Conservation (phyloP, 2,888 invertebrate species). For the Corbicula japonica region DNA sequence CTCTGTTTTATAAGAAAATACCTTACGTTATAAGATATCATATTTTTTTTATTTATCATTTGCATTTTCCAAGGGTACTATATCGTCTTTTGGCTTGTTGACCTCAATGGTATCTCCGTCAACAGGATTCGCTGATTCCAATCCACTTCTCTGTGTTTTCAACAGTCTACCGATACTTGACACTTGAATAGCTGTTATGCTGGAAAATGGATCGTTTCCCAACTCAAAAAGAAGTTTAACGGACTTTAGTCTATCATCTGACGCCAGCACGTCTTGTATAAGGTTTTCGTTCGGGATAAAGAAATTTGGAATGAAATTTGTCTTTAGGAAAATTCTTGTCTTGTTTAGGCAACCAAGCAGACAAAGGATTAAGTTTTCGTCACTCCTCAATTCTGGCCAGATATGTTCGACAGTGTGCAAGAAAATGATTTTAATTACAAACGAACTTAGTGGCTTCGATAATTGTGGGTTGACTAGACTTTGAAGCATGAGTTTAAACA, state of each 20-base stretch:
- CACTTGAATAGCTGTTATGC: background rate
- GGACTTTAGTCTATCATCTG: background rate
- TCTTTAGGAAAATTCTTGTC: background rate
- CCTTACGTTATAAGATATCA: no score
- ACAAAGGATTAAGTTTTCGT: background rate
- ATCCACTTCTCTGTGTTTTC: no score
- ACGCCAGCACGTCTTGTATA: background rate
- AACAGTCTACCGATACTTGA: no score
- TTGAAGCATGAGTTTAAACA: background rate
- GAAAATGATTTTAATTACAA: constrained; percentile 4
- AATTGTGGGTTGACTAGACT: background rate
- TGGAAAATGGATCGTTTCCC: background rate
- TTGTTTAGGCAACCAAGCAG: background rate
- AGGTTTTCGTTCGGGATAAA: constrained; percentile 7
- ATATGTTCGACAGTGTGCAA: background rate
- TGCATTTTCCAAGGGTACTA: no score
- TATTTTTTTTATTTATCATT: no score
- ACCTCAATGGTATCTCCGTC: no score
- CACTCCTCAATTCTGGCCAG: constrained; percentile 2
- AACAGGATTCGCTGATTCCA: no score
- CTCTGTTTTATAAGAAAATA: no score
- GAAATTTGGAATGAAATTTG: constrained; percentile 3
- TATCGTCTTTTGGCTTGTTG: no score
- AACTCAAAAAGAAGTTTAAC: background rate
- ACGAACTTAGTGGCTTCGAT: constrained; percentile 6